phyloP scores from a whole-genome alignment of 2,113 vertebrate species.

The Phrynosoma platyrhinos region DNA sequence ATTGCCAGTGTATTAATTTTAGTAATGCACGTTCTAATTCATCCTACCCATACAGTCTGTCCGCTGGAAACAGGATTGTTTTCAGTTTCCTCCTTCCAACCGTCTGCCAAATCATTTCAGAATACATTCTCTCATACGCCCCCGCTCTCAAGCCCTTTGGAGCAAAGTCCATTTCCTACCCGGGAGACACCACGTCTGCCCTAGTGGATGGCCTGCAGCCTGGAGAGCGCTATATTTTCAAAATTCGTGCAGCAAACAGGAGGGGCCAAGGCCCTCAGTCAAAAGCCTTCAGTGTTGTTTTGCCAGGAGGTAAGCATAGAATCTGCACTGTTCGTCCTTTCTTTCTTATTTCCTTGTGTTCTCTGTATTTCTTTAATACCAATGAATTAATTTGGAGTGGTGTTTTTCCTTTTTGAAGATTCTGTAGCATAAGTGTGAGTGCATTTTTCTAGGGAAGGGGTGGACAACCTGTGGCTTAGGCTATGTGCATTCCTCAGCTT shows the following conservation, averaged over 20 bases:
- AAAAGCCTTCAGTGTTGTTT: slow-evolving; percentile 89
- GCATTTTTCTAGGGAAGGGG: neutral
- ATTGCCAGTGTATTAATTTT: slow-evolving; percentile 71
- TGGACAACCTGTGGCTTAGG: neutral
- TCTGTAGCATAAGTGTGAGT: neutral
- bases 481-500: neutral
- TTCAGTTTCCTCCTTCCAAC: slow-evolving; percentile 81
- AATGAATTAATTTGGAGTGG: slow-evolving; percentile 16
- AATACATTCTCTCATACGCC: slow-evolving; percentile 97
- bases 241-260: slow-evolving; percentile 94
- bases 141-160: slow-evolving; percentile 97
- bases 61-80: slow-evolving; percentile 77
- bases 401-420: slow-evolving; percentile 28
- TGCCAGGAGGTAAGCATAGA: slow-evolving; percentile 88
- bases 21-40: slow-evolving; percentile 78
- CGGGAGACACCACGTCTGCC: slow-evolving; percentile 86
- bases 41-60: slow-evolving; percentile 78
- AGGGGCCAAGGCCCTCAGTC: slow-evolving; percentile 94
- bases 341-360: slow-evolving; percentile 27
- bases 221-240: slow-evolving; percentile 96
- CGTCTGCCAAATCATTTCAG: slow-evolving; percentile 87
- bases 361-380: neutral
- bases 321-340: accelerated
- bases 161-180: slow-evolving; percentile 91
- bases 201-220: slow-evolving; percentile 91